Evolutionary conservation across 2,797 vertebrate genomes (phyloP).

Genomic region (Columba guinea): DNA sequence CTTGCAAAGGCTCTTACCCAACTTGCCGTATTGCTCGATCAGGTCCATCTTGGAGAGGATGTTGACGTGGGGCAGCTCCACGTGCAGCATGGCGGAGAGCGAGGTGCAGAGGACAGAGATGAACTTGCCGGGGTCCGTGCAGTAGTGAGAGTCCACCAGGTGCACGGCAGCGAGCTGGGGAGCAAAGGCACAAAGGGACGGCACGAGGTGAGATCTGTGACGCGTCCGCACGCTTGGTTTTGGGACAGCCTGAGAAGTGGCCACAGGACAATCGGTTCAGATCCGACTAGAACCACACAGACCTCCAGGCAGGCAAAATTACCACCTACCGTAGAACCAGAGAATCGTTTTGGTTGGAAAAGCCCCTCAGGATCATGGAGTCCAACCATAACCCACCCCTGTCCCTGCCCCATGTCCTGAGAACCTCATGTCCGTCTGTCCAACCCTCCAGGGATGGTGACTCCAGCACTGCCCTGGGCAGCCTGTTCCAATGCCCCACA

Average conservation of each 20-base stretch:
- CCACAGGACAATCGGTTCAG: not conserved
- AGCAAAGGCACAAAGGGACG: not conserved
- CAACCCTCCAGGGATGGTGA: too few relatives aligned
- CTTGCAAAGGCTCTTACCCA: constrained; percentile 78
- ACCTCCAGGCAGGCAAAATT: rapidly evolving
- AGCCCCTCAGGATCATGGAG: too few relatives aligned
- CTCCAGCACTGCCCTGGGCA: too few relatives aligned
- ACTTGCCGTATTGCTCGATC: constrained; percentile 93
- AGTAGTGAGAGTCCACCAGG: constrained; percentile 98
- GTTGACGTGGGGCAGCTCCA: constrained; percentile 95
- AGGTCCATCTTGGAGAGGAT: constrained; percentile 98
- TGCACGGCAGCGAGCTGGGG: constrained; percentile 91
- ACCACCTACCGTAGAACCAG: not conserved
- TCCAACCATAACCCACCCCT: too few relatives aligned
- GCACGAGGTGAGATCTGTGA: not conserved
- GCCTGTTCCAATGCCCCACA: too few relatives aligned
- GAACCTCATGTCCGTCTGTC: too few relatives aligned
- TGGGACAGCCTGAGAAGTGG: not conserved
- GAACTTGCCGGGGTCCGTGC: constrained; percentile 96
- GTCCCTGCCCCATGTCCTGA: too few relatives aligned
- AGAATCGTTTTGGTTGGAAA: too few relatives aligned
- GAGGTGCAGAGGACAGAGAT: constrained; percentile 97
- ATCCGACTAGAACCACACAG: rapidly evolving
- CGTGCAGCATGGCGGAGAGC: constrained; percentile 94
- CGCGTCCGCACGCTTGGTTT: rapidly evolving